Percentiles rank a stretch among this genome's conserved stretches.
Conservation (phyloP, 2,113 vertebrate species). For the Petaurus breviceps region DNA sequence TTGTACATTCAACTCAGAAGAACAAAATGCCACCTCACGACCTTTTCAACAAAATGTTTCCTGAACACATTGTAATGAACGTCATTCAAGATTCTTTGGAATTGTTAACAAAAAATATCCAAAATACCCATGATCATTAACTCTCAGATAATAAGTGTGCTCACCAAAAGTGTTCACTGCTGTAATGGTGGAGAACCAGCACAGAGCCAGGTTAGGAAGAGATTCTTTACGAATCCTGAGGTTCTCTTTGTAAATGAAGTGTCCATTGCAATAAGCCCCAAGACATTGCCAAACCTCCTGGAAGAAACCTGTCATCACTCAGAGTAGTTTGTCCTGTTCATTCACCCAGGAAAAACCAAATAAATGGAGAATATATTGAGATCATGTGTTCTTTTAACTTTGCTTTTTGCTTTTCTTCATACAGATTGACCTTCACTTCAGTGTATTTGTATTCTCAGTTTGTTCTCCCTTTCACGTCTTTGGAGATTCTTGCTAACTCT, state of each 20-base stretch:
- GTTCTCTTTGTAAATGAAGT: not conserved
- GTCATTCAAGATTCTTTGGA: not conserved
- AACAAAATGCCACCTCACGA: not conserved
- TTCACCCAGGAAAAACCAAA: not conserved
- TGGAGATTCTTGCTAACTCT: not conserved
- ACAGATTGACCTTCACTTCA: not conserved
- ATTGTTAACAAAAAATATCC: not conserved
- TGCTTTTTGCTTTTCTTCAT: not conserved
- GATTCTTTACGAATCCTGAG: not conserved
- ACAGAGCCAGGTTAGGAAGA: not conserved
- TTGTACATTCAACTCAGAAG: not conserved
- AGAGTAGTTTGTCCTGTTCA: not conserved
- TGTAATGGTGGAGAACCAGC: not conserved
- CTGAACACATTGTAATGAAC: not conserved
- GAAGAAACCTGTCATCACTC: not conserved
- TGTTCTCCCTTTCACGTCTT: not conserved
- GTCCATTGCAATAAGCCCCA: not conserved
- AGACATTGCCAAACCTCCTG: not conserved
- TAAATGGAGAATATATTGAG: not conserved
- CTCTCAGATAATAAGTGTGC: not conserved
- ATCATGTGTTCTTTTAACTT: not conserved
- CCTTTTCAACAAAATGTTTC: not conserved
- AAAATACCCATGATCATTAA: not conserved
- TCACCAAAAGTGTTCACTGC: not conserved
- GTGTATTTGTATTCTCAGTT: not conserved